Evolutionary conservation across 2,113 vertebrate genomes (phyloP).

Genomic region (Corythoichthys intestinalis): DNA sequence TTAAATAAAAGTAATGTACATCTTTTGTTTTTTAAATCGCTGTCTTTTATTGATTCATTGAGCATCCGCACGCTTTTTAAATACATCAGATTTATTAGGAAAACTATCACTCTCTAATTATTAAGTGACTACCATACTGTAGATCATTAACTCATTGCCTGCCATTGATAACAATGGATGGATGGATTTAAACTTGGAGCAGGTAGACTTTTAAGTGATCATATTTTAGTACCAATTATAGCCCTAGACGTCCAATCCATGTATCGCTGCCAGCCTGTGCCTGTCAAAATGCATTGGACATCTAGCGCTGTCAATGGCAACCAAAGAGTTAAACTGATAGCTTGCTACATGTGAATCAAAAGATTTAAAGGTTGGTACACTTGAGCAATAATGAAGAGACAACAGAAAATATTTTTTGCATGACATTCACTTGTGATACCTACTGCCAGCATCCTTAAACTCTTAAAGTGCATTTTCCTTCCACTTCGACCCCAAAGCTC

Average conservation of each 20-base stretch:
- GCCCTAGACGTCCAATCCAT: too few relatives aligned
- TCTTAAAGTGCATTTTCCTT: slow-evolving; percentile 66
- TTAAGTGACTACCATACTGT: slow-evolving; percentile 22
- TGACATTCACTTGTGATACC: slow-evolving; percentile 58
- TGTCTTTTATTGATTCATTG: background rate
- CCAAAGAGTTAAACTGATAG: slow-evolving; percentile 18
- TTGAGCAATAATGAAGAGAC: slow-evolving; percentile 33
- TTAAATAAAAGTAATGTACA: slow-evolving; percentile 47
- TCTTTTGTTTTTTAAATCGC: slow-evolving; percentile 21
- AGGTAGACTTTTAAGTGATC: too few relatives aligned
- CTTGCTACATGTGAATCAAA: slow-evolving; percentile 58
- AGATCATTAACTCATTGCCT: slow-evolving; percentile 7
- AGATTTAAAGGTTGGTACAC: slow-evolving; percentile 36
- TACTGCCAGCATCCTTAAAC: slow-evolving; percentile 43
- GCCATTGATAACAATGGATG: too few relatives aligned
- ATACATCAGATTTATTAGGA: slow-evolving; percentile 60
- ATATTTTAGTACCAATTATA: too few relatives aligned
- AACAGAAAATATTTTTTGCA: slow-evolving; percentile 38
- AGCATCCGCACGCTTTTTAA: slow-evolving; percentile 21
- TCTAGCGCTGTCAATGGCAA: too few relatives aligned
- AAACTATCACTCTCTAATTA: slow-evolving; percentile 35
- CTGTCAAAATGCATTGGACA: too few relatives aligned
- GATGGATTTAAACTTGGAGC: too few relatives aligned
- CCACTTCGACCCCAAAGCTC: slow-evolving; percentile 25
- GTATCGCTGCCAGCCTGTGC: too few relatives aligned